Evolutionary conservation across 2,113 vertebrate genomes (phyloP).

Genomic region (Alectura lathami): DNA sequence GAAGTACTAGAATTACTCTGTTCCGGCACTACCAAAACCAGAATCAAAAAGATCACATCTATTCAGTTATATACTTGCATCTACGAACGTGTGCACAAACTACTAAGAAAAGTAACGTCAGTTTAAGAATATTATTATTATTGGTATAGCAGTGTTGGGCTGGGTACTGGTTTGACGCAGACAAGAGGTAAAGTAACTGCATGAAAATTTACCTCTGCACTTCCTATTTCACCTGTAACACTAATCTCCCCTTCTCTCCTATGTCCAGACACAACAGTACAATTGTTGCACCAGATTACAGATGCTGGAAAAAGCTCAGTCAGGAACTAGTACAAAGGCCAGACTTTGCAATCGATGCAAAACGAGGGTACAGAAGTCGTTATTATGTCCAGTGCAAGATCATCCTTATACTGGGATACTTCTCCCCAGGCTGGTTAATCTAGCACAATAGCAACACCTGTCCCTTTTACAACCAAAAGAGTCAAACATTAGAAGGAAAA

Average conservation of each 20-base stretch:
- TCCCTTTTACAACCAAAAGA: neutral
- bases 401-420: neutral
- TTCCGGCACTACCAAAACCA: no score
- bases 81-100: neutral
- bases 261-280: neutral
- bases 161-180: neutral
- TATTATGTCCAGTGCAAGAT: accelerated
- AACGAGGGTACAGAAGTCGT: neutral
- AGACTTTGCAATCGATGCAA: neutral
- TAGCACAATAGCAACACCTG: neutral
- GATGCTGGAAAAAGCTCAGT: neutral
- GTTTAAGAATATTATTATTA: neutral
- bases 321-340: neutral
- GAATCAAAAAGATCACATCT: neutral
- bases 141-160: neutral
- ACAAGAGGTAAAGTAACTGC: neutral
- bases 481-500: neutral
- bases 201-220: neutral
- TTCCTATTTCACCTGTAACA: neutral
- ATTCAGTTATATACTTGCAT: neutral
- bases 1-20: neutral
- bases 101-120: neutral
- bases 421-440: neutral
- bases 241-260: neutral
- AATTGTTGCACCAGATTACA: neutral